Base-by-base conservation (phyloP, 1,140 invertebrate genomes). In the Zaprionus tsacasi region DNA sequence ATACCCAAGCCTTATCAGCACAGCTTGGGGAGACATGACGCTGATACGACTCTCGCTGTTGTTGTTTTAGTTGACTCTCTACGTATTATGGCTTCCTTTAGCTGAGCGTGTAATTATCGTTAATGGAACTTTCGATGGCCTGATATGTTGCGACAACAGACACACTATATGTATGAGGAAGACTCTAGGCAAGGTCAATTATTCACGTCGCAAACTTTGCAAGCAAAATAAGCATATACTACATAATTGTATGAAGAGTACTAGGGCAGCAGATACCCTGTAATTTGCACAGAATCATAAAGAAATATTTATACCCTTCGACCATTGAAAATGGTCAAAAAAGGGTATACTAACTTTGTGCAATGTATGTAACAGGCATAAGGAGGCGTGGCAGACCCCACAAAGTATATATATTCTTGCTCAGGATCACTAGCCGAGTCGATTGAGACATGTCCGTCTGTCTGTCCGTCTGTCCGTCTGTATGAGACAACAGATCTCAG, bases 1-100 rank as follows among this genome's bases (percentile, higher is more conserved):
- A n/a, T n/a, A 60, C 70, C 52, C 48, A 30, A 27, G 17, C 35
- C 78, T 83, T 83, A 83, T 83, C 77, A 81, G 78, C 57, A 45
- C 17, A 52, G 30, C 59, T 58, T 38, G 35, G 52, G n/a, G 35
- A 33, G 25, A 50, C 75, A 43, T 48, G 30, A 10, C 5, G 66
- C 25, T 58, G 64, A 59, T 78, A 55, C 50, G 65, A 63, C 25
- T 43, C 1, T 35, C 59, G 58, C 54, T 71, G 73, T 63, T 72
- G 35, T 15, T 50, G 36, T 13, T 68, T 40, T n/a, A 56, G n/a
- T 56, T 17, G 13, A 25, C 48, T 6, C 30, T 4, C 11, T 70
- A 40, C 33, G 43, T 75, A 48, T 35, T 80, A 77, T 63, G 76
- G 67, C 76, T 79, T 82, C 71, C 76, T 56, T 48, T 17, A 12